These are phyloP conservation scores for Bubo blakistoni DNA, from an alignment of 2,113 vertebrate species.

Conservation along the genomic window DNA sequence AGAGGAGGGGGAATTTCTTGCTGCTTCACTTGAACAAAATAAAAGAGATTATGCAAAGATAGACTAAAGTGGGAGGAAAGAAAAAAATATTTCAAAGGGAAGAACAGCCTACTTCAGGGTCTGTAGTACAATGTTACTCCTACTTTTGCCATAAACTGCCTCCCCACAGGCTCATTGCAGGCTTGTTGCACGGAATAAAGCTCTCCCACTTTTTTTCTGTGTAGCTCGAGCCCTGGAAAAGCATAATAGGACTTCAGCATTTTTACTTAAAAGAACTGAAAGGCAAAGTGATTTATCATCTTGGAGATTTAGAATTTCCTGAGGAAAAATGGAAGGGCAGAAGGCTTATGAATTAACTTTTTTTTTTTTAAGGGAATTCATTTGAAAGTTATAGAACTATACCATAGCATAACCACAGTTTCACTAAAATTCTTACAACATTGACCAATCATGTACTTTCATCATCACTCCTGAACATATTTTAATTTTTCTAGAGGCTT, in stretches of 20 bases:
- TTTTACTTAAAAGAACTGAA: not conserved
- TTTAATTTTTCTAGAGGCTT: not conserved
- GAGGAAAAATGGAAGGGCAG: not conserved
- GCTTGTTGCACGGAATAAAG: not conserved
- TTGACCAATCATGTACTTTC: not conserved
- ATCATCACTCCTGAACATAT: not conserved
- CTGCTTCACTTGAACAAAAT: constrained; percentile 48
- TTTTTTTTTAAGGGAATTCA: not conserved
- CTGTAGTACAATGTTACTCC: not conserved
- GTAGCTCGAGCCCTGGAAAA: not conserved
- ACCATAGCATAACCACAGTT: not conserved
- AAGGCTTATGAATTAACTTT: not conserved
- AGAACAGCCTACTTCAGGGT: not conserved
- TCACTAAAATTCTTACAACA: not conserved
- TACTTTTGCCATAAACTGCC: not conserved
- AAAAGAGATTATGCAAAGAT: constrained; percentile 46
- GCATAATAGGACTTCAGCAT: not conserved
- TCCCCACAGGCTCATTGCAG: not conserved
- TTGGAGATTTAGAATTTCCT: not conserved
- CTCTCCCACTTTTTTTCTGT: not conserved
- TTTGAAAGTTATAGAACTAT: not conserved
- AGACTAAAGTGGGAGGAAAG: not conserved
- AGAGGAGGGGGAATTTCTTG: not conserved
- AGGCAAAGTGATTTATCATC: not conserved
- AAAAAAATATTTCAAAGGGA: constrained; percentile 27